A percentile compares a stretch with the other conserved stretches of the same genome.
phyloP scores from a whole-genome alignment of 2,888 invertebrate species.

The Gnatocerus cornutus region DNA sequence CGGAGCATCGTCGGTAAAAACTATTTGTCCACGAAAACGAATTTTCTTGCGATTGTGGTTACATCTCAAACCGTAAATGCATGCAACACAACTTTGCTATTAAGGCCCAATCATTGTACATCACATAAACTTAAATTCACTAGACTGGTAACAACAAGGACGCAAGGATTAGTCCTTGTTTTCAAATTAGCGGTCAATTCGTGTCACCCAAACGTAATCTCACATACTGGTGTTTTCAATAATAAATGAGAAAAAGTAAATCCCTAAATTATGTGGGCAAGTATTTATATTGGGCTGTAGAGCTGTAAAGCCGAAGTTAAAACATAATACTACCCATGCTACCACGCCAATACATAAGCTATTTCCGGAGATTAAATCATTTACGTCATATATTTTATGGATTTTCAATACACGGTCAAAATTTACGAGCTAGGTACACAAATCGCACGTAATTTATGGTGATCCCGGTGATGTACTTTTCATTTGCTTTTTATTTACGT shows the following conservation, averaged over 20 bases:
- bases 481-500: constrained; percentile 50
- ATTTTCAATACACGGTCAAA: constrained; percentile 57
- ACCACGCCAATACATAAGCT: constrained; percentile 43
- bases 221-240: constrained; percentile 13
- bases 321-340: constrained; percentile 42
- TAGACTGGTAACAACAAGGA: neutral
- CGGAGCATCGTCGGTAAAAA: no score
- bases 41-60: neutral
- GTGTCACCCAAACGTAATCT: constrained; percentile 17
- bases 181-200: neutral
- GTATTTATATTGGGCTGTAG: constrained; percentile 13
- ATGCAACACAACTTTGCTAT: constrained; percentile 4
- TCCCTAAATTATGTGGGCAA: constrained; percentile 31
- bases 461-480: constrained; percentile 53
- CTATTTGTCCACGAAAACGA: no score
- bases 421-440: constrained; percentile 53
- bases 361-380: constrained; percentile 60
- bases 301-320: constrained; percentile 39
- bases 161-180: neutral
- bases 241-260: constrained; percentile 24
- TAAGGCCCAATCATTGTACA: constrained; percentile 4
- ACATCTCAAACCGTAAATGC: neutral
- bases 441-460: constrained; percentile 59
- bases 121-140: neutral
- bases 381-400: constrained; percentile 61